phyloP scores from a whole-genome alignment of 2,888 invertebrate species.

The Phortica okadai region DNA sequence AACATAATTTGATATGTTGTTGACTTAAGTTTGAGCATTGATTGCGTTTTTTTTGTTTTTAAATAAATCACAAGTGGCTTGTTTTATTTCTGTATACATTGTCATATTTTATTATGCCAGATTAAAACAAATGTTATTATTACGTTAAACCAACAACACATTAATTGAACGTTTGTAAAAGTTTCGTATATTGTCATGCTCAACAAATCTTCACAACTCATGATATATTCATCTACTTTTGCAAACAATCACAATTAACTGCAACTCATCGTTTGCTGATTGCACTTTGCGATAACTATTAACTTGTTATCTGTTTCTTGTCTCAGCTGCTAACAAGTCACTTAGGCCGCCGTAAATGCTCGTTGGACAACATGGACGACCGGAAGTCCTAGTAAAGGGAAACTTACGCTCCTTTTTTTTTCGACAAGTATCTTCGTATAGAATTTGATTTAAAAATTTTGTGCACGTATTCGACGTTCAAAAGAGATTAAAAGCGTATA shows the following conservation, averaged over 20 bases:
- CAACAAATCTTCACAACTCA: background rate
- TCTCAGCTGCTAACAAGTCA: background rate
- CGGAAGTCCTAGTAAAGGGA: background rate
- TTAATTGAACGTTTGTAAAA: too few species aligned
- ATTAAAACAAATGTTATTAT: too few species aligned
- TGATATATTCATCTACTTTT: background rate
- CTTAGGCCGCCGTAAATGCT: background rate
- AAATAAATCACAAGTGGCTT: too few species aligned
- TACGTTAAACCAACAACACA: too few species aligned
- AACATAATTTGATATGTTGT: too few species aligned
- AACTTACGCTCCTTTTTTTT: background rate
- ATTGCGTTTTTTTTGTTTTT: too few species aligned
- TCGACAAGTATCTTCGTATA: background rate
- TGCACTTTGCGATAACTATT: background rate
- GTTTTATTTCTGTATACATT: too few species aligned
- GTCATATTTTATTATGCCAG: too few species aligned
- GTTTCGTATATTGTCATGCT: background rate
- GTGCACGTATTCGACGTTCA: slow-evolving; percentile 69
- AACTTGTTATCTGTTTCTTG: background rate
- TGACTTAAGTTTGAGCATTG: too few species aligned
- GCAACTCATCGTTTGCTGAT: background rate
- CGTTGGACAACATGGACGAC: background rate
- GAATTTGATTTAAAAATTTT: slow-evolving; percentile 61
- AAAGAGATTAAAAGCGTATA: slow-evolving; percentile 71
- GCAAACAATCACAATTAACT: background rate